Percentiles rank a stretch among this genome's conserved stretches.
Conservation (phyloP, 2,797 vertebrate genomes). For the Myotis daubentonii region DNA sequence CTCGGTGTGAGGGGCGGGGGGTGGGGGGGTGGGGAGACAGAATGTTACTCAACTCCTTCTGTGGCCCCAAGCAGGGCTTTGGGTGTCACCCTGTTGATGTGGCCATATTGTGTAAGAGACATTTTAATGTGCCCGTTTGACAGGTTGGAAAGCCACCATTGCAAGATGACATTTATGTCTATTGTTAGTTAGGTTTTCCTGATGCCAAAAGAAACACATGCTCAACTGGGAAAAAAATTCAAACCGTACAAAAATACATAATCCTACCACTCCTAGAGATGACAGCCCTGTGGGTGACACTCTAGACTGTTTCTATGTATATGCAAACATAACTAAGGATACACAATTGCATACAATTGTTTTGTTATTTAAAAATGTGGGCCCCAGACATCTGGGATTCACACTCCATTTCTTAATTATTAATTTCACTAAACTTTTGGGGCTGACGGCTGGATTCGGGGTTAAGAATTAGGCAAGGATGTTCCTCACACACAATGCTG, state of each 20-base stretch:
- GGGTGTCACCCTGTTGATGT: neutral
- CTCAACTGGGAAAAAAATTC: neutral
- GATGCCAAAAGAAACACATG: neutral
- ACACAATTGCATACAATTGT: neutral
- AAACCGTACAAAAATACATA: neutral
- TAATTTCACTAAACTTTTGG: neutral
- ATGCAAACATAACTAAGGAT: neutral
- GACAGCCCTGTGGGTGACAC: neutral
- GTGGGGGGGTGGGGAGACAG: neutral
- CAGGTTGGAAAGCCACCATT: neutral
- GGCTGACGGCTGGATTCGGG: neutral
- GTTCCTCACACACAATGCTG: neutral
- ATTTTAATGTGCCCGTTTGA: neutral
- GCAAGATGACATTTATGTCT: neutral
- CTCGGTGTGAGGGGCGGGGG: too few species aligned
- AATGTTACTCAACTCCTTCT: neutral
- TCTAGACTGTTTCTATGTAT: neutral
- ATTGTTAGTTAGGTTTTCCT: conserved; percentile 18
- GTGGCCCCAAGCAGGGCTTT: neutral
- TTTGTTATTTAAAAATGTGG: neutral
- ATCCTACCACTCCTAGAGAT: neutral
- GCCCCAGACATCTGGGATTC: neutral
- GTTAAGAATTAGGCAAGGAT: neutral
- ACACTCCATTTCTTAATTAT: neutral
- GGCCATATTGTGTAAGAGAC: neutral